phyloP scores from a whole-genome alignment of 2,888 invertebrate genomes.

The Pachymerium ferrugineum region DNA sequence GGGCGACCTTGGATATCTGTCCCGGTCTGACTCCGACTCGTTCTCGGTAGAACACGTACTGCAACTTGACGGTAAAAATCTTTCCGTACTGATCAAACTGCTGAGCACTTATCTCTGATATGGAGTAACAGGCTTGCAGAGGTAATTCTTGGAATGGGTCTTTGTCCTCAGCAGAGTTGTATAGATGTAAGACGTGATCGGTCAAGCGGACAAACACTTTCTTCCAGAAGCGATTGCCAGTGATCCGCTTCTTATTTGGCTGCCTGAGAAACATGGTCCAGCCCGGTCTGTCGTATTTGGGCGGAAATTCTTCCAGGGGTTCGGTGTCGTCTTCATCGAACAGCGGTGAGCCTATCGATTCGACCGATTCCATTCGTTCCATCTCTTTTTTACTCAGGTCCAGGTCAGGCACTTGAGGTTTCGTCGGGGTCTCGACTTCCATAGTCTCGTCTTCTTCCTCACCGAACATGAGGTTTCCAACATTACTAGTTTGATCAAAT shows the following conservation, averaged over 20 bases:
- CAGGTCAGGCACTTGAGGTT: constrained; percentile 35
- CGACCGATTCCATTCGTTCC: constrained; percentile 56
- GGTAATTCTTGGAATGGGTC: constrained; percentile 93
- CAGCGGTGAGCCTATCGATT: constrained; percentile 84
- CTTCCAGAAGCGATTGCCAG: constrained; percentile 94
- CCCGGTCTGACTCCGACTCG: constrained; percentile 92
- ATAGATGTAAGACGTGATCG: constrained; percentile 78
- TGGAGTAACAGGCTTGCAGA: constrained; percentile 86
- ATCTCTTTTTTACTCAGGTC: constrained; percentile 44
- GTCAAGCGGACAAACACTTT: constrained; percentile 82
- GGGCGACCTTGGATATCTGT: constrained; percentile 79
- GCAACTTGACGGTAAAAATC: constrained; percentile 95
- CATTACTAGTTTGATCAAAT: constrained; percentile 43
- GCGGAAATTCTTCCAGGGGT: constrained; percentile 83
- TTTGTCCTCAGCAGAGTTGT: constrained; percentile 73
- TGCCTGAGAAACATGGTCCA: constrained; percentile 96
- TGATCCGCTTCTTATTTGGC: constrained; percentile 93
- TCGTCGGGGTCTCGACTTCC: background rate
- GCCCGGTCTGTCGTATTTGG: constrained; percentile 69
- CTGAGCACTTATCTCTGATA: constrained; percentile 66
- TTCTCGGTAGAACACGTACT: constrained; percentile 97
- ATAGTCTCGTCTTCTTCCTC: constrained; percentile 29
- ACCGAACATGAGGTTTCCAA: background rate
- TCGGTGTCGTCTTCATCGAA: constrained; percentile 90
- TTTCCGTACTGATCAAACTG: constrained; percentile 87